A percentile compares a stretch with the other conserved stretches of the same genome.
These are phyloP conservation scores for Empidonax traillii DNA, from an alignment of 2,113 vertebrate species.

Conservation along the genomic window DNA sequence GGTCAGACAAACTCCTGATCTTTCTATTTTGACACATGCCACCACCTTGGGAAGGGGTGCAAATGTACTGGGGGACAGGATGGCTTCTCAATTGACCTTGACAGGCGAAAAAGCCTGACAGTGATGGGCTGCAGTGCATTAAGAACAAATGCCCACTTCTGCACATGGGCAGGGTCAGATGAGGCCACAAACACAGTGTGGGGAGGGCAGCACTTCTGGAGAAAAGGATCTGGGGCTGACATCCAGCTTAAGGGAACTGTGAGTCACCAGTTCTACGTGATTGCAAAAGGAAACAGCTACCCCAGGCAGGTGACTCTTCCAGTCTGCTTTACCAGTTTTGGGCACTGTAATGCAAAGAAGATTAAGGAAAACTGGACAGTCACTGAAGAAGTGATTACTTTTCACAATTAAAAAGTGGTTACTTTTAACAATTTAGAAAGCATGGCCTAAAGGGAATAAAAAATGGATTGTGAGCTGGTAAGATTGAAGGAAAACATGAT, in stretches of 20 bases:
- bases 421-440: background rate
- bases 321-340: background rate
- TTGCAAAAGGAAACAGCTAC: background rate
- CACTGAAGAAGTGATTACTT: background rate
- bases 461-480: background rate
- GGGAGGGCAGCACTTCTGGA: background rate
- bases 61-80: background rate
- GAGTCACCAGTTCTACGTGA: background rate
- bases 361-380: background rate
- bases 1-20: background rate
- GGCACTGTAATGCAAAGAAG: background rate
- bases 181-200: background rate
- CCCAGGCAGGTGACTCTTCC: background rate
- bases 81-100: background rate
- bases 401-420: background rate
- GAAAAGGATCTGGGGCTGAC: background rate
- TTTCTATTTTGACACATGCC: background rate
- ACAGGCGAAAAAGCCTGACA: background rate
- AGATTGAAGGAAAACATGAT: background rate
- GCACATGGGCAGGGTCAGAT: background rate
- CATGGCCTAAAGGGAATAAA: background rate
- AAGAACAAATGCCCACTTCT: background rate
- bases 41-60: background rate
- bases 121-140: background rate
- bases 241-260: rapidly evolving